Base-by-base conservation (phyloP, 2,888 invertebrate genomes). In the Drosophila algonquin region DNA sequence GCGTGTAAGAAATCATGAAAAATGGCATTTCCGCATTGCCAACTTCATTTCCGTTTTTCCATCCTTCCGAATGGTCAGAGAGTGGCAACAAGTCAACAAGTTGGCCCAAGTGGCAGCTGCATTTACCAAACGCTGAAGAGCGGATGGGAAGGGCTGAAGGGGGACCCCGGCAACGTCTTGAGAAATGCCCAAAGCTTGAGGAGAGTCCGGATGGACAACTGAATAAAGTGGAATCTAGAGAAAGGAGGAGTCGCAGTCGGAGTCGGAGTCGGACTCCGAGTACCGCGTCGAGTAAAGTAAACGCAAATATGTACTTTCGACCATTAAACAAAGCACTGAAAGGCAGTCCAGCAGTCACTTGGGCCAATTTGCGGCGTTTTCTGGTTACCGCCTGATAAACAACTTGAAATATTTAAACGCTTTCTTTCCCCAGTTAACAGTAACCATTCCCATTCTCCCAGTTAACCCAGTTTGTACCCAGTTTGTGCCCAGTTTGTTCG, bases 21-120 rank as follows among this genome's bases (percentile, higher is more conserved):
- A 82, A 86, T 80, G 61, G 57, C 73, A 83, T 86, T 88, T 86
- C 69, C 83, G 75, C 80, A 76, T 70, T 87, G 85, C 59, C 80
- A 87, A 85, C 77, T 82, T 82, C 86, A 75, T 83, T 87, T 84
- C 52, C 73, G 63, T 45, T 75, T 75, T 51, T 73, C 63, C 50
- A 61, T 73, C 54, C 50, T 51, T 73, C 54, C 73, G 62, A 72
- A 51, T 55, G 70, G 62, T 60, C 63, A 73, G 57, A 40, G 56
- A 45, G 56, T 55, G 79, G 76, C 67, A 61, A 69, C 73, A 88
- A 88, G 81, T 82, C 82, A 82, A 88, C 82, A 82, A 88, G 89
- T 86, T 80, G 80, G 54, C 56, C 69, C 72, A 76, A 77, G 72
- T 82, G 86, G 52, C 86, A 82, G 73, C 63, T 87, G 81, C 85